Evolutionary conservation across 2,113 vertebrate species (phyloP), one percentile per base, ranked within the genome.

Genomic region (Tylochromis polylepis): DNA sequence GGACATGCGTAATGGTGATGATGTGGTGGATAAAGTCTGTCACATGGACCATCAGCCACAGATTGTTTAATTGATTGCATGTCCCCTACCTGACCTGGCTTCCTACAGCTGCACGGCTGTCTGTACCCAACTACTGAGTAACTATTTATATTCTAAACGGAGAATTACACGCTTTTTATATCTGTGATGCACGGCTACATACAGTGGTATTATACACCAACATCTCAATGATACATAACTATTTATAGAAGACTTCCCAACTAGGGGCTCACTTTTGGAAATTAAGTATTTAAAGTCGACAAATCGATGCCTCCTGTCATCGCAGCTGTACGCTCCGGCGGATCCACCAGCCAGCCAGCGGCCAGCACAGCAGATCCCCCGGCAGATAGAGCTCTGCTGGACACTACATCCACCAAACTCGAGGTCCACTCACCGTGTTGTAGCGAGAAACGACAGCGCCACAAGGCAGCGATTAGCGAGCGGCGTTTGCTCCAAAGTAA

Each of bases 341-440:
- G 65, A 85, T 81, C 5, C 67, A 57, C 9, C 56, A 72, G 56
- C 62, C 83, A 3, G 49, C 79, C 79, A 9, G 41, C 79, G 85
- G 51, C 5, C 84, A 22, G 27, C 43, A 34, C 80, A 6, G 27
- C 18, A 46, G 60, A 79, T 27, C 53, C 58, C 8, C 31, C 60
- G 34, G 8, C 59, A 46, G 75, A 65, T 55, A 53, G 46, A 82
- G 79, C 80, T 51, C 77, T 49, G 58, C 49, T 43, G 86, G 70
- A 84, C 84, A 81, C 60, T 36, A 51, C 51, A 49, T 18, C 41
- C 85, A 85, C 78, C 7, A 43, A 90, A 92, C 85, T 90, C 83
- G 75, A 85, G 36, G 70, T 86, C 90, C 83, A 95, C 95, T 96
- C 93, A 96, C 95, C 95, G 91, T 77, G 85, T 86, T 80, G 86